These are phyloP conservation scores for Nesogale talazaci DNA, from an alignment of 2,113 vertebrate genomes.

Conservation along the genomic window DNA sequence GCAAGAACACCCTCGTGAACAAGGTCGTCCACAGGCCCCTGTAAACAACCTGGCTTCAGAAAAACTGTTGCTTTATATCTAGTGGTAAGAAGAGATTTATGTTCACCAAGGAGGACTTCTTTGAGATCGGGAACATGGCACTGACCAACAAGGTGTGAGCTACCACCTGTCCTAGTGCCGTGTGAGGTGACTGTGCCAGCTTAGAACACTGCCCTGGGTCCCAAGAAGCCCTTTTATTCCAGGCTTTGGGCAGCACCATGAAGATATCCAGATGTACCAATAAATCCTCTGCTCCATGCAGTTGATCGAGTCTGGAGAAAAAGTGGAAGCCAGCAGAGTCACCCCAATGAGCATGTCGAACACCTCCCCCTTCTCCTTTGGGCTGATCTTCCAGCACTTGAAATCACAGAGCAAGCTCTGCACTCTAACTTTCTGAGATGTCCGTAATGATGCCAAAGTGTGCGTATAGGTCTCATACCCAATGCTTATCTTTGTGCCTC, in stretches of 20 bases:
- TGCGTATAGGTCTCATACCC: slow-evolving; percentile 99
- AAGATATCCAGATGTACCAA: slow-evolving; percentile 99
- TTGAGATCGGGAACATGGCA: slow-evolving; percentile 96
- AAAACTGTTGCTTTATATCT: slow-evolving; percentile 97
- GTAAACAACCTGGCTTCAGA: slow-evolving; percentile 97
- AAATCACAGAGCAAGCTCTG: slow-evolving; percentile 97
- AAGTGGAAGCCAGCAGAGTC: slow-evolving; percentile 98
- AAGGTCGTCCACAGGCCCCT: slow-evolving; percentile 99
- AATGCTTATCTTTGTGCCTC: slow-evolving; percentile 95
- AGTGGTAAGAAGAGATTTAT: slow-evolving; percentile 98
- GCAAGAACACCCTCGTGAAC: slow-evolving; percentile 99
- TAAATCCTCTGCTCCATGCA: slow-evolving; percentile 90
- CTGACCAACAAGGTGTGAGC: slow-evolving; percentile 96
- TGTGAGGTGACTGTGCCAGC: slow-evolving; percentile 96
- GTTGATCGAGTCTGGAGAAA: slow-evolving; percentile 96
- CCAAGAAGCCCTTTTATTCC: slow-evolving; percentile 99
- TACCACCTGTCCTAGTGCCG: slow-evolving; percentile 96
- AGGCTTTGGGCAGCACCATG: slow-evolving; percentile 98
- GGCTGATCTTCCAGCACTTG: slow-evolving; percentile 97
- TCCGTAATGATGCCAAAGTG: slow-evolving; percentile 97
- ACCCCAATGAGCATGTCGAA: slow-evolving; percentile 98
- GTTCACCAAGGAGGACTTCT: slow-evolving; percentile 98
- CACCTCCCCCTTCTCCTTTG: slow-evolving; percentile 98
- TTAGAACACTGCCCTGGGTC: slow-evolving; percentile 97
- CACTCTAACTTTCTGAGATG: slow-evolving; percentile 95